Conservation (phyloP, 2,797 vertebrate genomes). For the Argya squamiceps region DNA sequence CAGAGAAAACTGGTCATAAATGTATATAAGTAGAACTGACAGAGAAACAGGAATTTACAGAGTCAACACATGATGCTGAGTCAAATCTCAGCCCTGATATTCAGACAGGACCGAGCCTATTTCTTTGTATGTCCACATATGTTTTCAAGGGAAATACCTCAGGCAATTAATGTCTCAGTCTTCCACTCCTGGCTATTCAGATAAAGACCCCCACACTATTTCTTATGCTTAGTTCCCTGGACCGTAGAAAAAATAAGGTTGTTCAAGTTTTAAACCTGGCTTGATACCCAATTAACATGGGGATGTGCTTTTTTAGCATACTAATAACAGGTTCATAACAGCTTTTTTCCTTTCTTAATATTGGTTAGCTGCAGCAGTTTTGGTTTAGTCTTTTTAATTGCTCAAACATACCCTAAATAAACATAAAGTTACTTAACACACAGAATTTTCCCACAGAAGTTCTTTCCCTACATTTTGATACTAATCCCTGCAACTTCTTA, state of each 20-base stretch:
- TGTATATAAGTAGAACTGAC: background rate
- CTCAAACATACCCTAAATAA: background rate
- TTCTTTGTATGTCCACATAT: rapidly evolving
- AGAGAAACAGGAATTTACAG: background rate
- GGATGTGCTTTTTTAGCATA: background rate
- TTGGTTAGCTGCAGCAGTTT: background rate
- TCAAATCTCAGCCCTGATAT: background rate
- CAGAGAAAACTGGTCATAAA: background rate
- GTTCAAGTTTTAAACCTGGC: background rate
- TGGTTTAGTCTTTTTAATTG: background rate
- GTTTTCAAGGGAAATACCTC: background rate
- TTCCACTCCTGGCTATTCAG: background rate
- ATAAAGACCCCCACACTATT: background rate
- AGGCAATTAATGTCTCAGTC: rapidly evolving
- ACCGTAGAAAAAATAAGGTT: background rate
- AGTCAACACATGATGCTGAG: background rate
- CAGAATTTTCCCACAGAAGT: background rate
- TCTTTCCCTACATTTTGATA: background rate
- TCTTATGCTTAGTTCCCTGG: background rate
- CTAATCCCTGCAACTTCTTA: background rate
- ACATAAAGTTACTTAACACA: background rate
- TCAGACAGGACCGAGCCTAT: background rate
- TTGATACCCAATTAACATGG: background rate
- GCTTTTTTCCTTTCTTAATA: background rate
- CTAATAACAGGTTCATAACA: background rate